These are phyloP conservation scores for Hesperophylax magnus DNA, from an alignment of 1,140 invertebrate species.

Conservation along the genomic window DNA sequence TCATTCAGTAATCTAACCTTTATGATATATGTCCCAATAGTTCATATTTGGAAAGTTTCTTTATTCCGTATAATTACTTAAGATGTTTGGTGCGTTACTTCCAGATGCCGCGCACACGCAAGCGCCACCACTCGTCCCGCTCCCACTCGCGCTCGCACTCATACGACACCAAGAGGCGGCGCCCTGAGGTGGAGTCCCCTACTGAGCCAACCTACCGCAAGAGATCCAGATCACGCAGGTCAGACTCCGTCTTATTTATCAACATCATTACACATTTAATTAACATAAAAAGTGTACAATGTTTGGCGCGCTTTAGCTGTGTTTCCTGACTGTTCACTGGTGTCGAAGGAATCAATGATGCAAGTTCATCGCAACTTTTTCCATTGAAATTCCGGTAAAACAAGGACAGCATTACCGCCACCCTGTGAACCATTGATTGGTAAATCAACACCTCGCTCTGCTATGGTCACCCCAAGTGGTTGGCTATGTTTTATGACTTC, in stretches of 20 bases:
- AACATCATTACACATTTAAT: background rate
- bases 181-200: conserved; percentile 71
- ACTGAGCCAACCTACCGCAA: conserved; percentile 66
- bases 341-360: background rate
- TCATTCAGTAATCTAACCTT: no score
- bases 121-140: conserved; percentile 78
- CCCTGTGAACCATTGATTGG: background rate
- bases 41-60: no score
- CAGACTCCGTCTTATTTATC: conserved; percentile 19
- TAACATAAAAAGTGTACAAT: no score
- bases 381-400: background rate
- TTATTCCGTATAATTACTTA: no score
- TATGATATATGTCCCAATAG: no score
- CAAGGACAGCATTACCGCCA: no score
- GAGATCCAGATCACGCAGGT: conserved; percentile 67
- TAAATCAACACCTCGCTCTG: no score
- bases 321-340: no score
- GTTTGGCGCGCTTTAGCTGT: no score
- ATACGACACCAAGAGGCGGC: conserved; percentile 66
- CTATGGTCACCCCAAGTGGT: no score
- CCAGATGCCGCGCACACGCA: conserved; percentile 84
- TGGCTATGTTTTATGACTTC: no score
- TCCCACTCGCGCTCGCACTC: conserved; percentile 69
- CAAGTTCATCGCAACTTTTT: background rate
- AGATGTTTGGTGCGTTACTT: conserved; percentile 59